Evolutionary conservation across 2,797 vertebrate genomes (phyloP), one percentile per base, ranked within the genome.

Genomic region (Neoniphon sammara): DNA sequence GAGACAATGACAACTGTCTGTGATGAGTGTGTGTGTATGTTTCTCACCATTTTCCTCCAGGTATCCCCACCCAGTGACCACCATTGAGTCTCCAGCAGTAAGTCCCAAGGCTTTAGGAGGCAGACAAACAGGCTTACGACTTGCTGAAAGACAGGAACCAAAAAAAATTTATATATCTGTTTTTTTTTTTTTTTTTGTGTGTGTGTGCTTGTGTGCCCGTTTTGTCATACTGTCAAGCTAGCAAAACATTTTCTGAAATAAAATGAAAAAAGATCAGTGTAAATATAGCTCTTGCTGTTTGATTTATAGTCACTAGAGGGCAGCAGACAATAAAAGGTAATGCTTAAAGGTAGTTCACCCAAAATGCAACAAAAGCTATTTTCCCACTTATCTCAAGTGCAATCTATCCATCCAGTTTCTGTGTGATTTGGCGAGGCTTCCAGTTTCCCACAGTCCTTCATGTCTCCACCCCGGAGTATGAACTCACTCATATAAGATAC

Each of bases 51-150:
- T 83, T 87, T 96, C 94, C 36, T 91, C 52, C 0, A 89, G 93
- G 86, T 95, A 91, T 10, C 97, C 97, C 97, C 97, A 99, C 57
- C 97, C 97, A 0, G 93, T 94, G 73, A 98, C 93, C 83, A 83
- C 83, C 87, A 97, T 63, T 0, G 58, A 0, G 0, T 87, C 69
- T 36, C 61, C 79, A 0, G 83, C 75, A 30, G 3, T 0, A 27
- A 97, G 89, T 11, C 78, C 90, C 20, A 95, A 90, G 0, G 92
- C 86, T 8, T 92, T 91, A 25, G 96, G 96, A 54, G 97, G 96
- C 62, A 99, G 88, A 85, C 97, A 98, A 78, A 96, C 94, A 0
- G 97, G 95, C 39, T 61, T 94, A 20, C 87, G 78, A 2, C 39
- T 66, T 3, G 5, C 97, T 98, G 86, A 0, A 67, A 14, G 23